A percentile compares a stretch with the other conserved stretches of the same genome.
Evolutionary conservation across 2,888 invertebrate genomes (phyloP).

Genomic region (Suillia variegata): DNA sequence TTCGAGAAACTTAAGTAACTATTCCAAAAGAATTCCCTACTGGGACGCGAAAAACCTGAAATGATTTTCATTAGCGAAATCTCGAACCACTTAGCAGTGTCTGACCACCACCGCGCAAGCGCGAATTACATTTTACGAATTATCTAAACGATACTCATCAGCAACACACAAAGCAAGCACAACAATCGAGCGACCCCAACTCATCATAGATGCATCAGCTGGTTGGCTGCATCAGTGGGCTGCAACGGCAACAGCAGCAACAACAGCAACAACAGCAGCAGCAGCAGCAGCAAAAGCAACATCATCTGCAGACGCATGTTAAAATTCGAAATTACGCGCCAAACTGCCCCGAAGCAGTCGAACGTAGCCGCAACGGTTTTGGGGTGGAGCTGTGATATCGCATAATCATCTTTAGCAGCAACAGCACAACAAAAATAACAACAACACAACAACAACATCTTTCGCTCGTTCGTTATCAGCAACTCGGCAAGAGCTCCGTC

Average conservation of each 20-base stretch:
- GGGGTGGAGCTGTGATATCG: slow-evolving; percentile 37
- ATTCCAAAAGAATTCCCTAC: too few relatives aligned
- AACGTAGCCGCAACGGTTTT: not conserved
- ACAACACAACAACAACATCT: not conserved
- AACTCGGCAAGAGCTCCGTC: too few relatives aligned
- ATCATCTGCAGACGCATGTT: slow-evolving; percentile 20
- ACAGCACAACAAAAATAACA: not conserved
- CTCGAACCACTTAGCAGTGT: slow-evolving; percentile 49
- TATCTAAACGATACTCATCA: slow-evolving; percentile 26
- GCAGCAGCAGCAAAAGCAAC: too few relatives aligned
- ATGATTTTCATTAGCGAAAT: slow-evolving; percentile 45
- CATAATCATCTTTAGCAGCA: slow-evolving; percentile 25
- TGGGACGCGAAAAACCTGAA: not conserved
- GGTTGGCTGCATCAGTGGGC: not conserved
- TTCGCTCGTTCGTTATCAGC: too few relatives aligned
- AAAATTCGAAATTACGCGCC: slow-evolving; percentile 36
- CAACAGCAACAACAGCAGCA: too few relatives aligned
- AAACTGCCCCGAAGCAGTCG: slow-evolving; percentile 9
- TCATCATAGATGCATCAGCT: not conserved
- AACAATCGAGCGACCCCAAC: not conserved
- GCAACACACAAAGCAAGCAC: not conserved
- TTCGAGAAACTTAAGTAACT: not conserved
- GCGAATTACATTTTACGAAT: slow-evolving; percentile 21
- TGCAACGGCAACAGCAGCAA: too few relatives aligned
- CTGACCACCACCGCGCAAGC: slow-evolving; percentile 37